A percentile compares a stretch with the other conserved stretches of the same genome.
Evolutionary conservation across 2,888 invertebrate species (phyloP).

Genomic region (Tricholauxania praeusta): DNA sequence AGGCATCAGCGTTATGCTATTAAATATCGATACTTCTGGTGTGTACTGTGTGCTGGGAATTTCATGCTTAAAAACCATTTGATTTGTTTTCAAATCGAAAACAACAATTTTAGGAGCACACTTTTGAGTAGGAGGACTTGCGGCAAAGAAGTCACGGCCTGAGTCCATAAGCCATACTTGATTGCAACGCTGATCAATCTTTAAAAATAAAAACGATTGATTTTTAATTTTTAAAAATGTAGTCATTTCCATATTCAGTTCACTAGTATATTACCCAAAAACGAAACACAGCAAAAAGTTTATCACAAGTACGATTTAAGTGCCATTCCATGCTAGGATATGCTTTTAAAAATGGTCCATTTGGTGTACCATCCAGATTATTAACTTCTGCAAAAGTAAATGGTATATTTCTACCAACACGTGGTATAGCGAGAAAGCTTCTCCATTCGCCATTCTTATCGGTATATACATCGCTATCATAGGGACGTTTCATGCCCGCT

Average conservation of each 20-base stretch:
- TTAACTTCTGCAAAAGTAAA: constrained; percentile 56
- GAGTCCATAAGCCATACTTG: constrained; percentile 63
- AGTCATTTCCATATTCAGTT: constrained; percentile 57
- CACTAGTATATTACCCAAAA: constrained; percentile 36
- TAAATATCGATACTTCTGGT: constrained; percentile 67
- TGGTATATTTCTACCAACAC: constrained; percentile 54
- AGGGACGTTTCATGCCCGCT: constrained; percentile 73
- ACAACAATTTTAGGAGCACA: constrained; percentile 81
- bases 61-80: constrained; percentile 59
- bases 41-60: constrained; percentile 54
- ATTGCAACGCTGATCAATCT: constrained; percentile 74
- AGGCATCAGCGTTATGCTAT: constrained; percentile 68
- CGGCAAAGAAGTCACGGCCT: neutral
- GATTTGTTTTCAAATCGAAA: constrained; percentile 76
- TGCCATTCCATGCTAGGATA: constrained; percentile 58
- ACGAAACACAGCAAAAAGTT: constrained; percentile 55
- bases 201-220: constrained; percentile 71
- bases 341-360: constrained; percentile 51
- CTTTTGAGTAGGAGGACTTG: constrained; percentile 57
- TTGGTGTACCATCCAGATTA: constrained; percentile 48
- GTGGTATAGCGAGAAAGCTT: constrained; percentile 55
- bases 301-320: constrained; percentile 55
- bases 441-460: constrained; percentile 45
- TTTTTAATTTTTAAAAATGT: constrained; percentile 69
- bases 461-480: constrained; percentile 55